Evolutionary conservation across 2,888 invertebrate species (phyloP), one percentile per base, ranked within the genome.

Genomic region (Coelinius sp.): DNA sequence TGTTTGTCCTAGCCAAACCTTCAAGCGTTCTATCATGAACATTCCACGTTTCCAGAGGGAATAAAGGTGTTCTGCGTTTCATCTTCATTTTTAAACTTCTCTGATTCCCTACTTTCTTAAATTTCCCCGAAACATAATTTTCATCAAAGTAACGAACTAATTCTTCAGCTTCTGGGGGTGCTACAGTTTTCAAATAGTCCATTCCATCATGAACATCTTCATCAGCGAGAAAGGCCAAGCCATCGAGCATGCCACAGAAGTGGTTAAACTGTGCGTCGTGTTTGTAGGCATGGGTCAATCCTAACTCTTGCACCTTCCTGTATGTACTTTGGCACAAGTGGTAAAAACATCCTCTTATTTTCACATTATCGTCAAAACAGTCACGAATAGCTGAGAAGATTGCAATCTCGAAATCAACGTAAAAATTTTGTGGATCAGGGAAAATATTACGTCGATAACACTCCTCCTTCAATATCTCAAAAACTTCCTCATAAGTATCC

Each of bases 401-500:
- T 1, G 41, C 52, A 20, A 64, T 70, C 25, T 70, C 70, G 27
- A 49, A 69, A 31, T 69, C 62, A n/a, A 70, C 14, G 20, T 69
- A 35, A 20, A 69, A 41, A 1, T 31, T 8, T 20, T 27, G 31
- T 6, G 62, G 62, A 46, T 69, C 62, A 7, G 31, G 62, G 4
- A 27, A 7, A 25, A 69, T 31, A 2, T 46, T 17, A 0, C 38
- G 35, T 7, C 46, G 20, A 6, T 2, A 6, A 27, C 41, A 68
- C 44, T 56, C 27, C 6, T 68, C 17, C 2, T 12, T 10, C 5
- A 44, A 41, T 5, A 8, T 24, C 24, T 22, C 20, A 3, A 53
- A 67, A 31, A 14, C 41, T 22, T 27, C 62, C 35, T 25, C 17
- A 22, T n/a, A 24, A 8, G 62, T 35, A 27, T n/a, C 10, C 12